These are phyloP conservation scores for Anser cygnoides DNA, from an alignment of 2,113 vertebrate genomes.

Conservation along the genomic window DNA sequence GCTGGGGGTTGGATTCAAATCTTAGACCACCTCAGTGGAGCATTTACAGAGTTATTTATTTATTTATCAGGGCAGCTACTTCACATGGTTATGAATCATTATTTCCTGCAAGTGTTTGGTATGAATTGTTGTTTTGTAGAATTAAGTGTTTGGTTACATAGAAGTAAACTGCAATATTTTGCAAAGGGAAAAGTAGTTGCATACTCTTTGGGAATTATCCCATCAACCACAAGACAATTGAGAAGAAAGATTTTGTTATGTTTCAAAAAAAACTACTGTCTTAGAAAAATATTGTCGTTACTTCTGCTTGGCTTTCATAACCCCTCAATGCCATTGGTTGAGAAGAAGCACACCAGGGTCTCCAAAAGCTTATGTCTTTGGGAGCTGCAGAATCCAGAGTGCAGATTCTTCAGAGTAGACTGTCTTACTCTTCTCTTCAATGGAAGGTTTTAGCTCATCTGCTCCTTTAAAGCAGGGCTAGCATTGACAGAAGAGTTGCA, in stretches of 20 bases:
- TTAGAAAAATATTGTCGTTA: not conserved
- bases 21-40: not conserved
- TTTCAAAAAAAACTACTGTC: not conserved
- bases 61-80: not conserved
- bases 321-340: not conserved
- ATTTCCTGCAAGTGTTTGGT: constrained; percentile 12
- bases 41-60: not conserved
- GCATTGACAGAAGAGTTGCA: not conserved
- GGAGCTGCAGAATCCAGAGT: not conserved
- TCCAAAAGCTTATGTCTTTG: not conserved
- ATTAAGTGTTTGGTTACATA: not conserved
- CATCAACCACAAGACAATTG: not conserved
- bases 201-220: not conserved
- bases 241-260: not conserved
- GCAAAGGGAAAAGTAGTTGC: not conserved
- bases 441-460: not conserved
- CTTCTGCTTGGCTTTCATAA: not conserved
- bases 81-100: not conserved
- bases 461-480: not conserved
- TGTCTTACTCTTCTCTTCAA: not conserved
- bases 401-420: not conserved
- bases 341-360: not conserved
- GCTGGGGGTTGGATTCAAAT: not conserved
- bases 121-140: not conserved
- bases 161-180: not conserved